A percentile compares a stretch with the other conserved stretches of the same genome.
Evolutionary conservation across 2,113 vertebrate species (phyloP).

Genomic region (Thomomys bottae): DNA sequence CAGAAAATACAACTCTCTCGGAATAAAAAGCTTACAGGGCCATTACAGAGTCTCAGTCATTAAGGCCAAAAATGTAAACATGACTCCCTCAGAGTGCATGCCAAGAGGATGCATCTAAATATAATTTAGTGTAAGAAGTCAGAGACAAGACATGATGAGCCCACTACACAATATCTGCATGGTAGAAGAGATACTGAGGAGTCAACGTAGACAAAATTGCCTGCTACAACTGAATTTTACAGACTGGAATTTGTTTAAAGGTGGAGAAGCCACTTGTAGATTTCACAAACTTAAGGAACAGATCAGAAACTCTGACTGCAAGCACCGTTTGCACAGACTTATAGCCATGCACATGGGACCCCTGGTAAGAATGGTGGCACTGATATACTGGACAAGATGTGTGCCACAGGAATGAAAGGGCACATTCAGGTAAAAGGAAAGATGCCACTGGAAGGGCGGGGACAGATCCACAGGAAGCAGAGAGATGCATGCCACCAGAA

Average conservation of each 20-base stretch:
- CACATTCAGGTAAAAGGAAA: too few relatives aligned
- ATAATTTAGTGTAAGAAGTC: conserved; percentile 1
- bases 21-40: neutral
- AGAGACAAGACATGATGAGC: neutral
- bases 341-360: too few relatives aligned
- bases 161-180: neutral
- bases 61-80: neutral
- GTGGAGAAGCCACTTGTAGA: neutral
- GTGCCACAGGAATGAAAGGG: accelerated
- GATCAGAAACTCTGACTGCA: neutral
- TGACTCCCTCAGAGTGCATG: conserved; percentile 38
- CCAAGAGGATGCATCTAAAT: neutral
- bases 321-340: accelerated
- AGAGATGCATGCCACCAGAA: too few relatives aligned
- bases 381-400: accelerated
- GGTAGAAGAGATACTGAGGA: neutral
- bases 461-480: too few relatives aligned
- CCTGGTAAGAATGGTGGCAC: too few relatives aligned
- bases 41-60: conserved; percentile 25
- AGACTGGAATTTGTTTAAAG: neutral
- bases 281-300: neutral
- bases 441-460: too few relatives aligned
- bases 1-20: conserved; percentile 29
- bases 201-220: neutral
- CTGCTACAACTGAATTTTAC: neutral